phyloP scores from a whole-genome alignment of 2,888 invertebrate genomes.

The Nephrocerus scutellatus region DNA sequence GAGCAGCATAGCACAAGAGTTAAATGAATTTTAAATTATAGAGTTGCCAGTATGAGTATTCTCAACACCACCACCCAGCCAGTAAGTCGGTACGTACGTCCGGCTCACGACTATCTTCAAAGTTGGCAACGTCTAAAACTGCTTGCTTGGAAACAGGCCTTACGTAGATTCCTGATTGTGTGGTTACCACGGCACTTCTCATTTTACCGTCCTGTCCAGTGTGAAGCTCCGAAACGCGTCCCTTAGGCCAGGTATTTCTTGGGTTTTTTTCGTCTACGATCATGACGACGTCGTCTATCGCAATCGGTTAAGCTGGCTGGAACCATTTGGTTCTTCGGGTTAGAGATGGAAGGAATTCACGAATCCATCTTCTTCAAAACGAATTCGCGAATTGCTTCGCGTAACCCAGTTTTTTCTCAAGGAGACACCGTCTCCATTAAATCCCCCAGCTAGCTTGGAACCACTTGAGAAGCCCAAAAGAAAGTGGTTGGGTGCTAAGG shows the following conservation, averaged over 20 bases:
- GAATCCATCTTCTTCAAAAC: too few species aligned
- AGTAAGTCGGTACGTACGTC: too few species aligned
- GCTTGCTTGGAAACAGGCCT: conserved; percentile 11
- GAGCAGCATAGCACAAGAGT: too few species aligned
- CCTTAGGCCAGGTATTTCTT: conserved; percentile 17
- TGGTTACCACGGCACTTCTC: conserved; percentile 13
- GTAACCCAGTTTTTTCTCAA: conserved; percentile 10
- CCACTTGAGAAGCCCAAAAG: conserved; percentile 14
- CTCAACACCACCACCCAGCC: too few species aligned
- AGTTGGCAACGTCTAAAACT: conserved; percentile 14
- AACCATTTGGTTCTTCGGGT: conserved; percentile 20
- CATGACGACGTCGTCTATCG: conserved; percentile 14
- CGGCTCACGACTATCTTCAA: too few species aligned
- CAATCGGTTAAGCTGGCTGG: conserved; percentile 7
- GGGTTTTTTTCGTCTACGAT: conserved; percentile 17
- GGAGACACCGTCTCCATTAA: conserved; percentile 2
- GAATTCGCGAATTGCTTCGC: too few species aligned
- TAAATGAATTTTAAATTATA: too few species aligned
- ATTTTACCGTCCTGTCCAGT: conserved; percentile 10
- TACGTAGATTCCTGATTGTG: conserved; percentile 11
- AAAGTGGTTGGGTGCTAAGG: conserved; percentile 18
- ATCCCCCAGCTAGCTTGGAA: conserved; percentile 7
- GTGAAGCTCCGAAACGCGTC: conserved; percentile 2
- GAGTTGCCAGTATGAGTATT: too few species aligned
- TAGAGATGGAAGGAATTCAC: conserved; percentile 15